Conservation (phyloP, 1,140 invertebrate genomes). For the Gryllus bimaculatus region DNA sequence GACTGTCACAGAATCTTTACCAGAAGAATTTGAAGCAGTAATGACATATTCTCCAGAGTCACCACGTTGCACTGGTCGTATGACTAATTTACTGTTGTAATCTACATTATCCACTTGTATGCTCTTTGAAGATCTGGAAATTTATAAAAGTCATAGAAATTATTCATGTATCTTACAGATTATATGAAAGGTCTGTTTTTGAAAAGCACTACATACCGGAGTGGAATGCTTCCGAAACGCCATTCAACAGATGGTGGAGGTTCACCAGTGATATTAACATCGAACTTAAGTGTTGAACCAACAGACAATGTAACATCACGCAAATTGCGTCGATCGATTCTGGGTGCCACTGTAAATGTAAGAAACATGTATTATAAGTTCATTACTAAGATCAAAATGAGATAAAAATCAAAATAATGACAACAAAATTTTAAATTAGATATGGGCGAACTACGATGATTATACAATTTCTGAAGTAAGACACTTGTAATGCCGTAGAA, state of each 20-base stretch:
- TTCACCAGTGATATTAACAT: conserved; percentile 84
- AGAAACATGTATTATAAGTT: neutral
- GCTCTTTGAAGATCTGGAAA: conserved; percentile 42
- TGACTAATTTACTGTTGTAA: conserved; percentile 78
- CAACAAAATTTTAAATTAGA: too few species aligned
- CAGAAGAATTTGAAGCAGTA: conserved; percentile 72
- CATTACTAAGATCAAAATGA: too few species aligned
- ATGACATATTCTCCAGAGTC: conserved; percentile 86
- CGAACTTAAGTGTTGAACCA: conserved; percentile 84
- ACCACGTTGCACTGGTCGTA: conserved; percentile 65
- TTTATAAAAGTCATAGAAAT: conserved; percentile 9
- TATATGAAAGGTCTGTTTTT: neutral
- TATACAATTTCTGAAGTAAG: too few species aligned
- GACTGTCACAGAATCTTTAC: conserved; percentile 80
- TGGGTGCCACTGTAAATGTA: conserved; percentile 64
- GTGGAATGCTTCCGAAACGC: conserved; percentile 57
- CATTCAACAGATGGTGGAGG: conserved; percentile 84
- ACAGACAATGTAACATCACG: conserved; percentile 82
- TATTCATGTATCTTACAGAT: conserved; percentile 32
- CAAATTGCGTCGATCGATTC: conserved; percentile 87
- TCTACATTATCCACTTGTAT: conserved; percentile 74
- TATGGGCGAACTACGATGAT: too few species aligned
- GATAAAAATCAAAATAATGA: too few species aligned
- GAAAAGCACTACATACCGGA: conserved; percentile 26
- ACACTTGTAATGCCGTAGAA: neutral